phyloP scores from a whole-genome alignment of 1,140 invertebrate species.

The Trichoplusia ni region DNA sequence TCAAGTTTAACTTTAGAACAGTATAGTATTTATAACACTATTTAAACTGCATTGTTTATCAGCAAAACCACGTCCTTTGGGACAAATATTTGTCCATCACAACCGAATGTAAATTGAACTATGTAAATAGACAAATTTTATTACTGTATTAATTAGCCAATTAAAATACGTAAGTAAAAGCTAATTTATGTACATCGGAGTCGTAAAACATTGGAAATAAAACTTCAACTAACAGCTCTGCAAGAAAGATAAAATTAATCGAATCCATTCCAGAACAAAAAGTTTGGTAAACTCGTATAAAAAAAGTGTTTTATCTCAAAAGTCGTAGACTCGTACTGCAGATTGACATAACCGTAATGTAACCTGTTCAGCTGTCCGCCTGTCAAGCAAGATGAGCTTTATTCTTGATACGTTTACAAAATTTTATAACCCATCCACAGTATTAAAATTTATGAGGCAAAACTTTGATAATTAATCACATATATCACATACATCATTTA shows the following conservation, averaged over 20 bases:
- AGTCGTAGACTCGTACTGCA: not conserved
- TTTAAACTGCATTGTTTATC: not conserved
- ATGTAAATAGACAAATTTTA: constrained; percentile 10
- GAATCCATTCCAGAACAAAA: not conserved
- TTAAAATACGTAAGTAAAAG: constrained; percentile 11
- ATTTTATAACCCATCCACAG: too few species aligned
- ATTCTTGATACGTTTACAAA: too few species aligned
- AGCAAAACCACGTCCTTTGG: not conserved
- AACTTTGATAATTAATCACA: too few species aligned
- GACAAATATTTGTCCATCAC: not conserved
- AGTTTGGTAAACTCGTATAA: constrained; percentile 1
- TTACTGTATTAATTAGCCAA: constrained; percentile 17
- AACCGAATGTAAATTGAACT: not conserved
- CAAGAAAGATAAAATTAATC: constrained; percentile 8
- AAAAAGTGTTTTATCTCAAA: not conserved
- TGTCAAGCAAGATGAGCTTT: too few species aligned
- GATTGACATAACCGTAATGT: too few species aligned
- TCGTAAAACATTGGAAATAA: constrained; percentile 15
- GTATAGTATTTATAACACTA: too few species aligned
- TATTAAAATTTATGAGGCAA: too few species aligned
- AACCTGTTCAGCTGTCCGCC: too few species aligned
- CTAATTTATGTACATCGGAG: constrained; percentile 15
- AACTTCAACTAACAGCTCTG: constrained; percentile 1
- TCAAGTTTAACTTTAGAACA: too few species aligned
- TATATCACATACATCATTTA: too few species aligned